phyloP scores from a whole-genome alignment of 1,140 invertebrate genomes.

The Eurytemora carolleeae region DNA sequence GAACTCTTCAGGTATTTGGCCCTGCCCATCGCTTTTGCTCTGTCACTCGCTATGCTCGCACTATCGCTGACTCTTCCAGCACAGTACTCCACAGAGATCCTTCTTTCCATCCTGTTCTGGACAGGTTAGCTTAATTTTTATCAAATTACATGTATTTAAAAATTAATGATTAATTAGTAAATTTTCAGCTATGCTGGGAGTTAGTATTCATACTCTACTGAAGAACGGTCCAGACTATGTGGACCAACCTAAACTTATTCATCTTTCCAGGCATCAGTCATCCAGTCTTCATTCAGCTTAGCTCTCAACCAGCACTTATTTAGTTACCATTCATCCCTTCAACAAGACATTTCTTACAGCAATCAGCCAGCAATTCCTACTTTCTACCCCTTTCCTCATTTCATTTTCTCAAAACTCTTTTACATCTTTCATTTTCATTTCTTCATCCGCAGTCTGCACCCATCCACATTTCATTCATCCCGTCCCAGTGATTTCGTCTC shows the following conservation, averaged over 20 bases:
- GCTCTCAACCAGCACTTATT: no score
- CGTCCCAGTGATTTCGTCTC: no score
- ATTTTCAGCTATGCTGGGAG: not conserved
- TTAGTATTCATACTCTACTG: not conserved
- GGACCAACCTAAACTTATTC: not conserved
- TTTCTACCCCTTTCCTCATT: not conserved
- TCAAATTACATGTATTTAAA: not conserved
- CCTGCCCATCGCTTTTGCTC: not conserved
- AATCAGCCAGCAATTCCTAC: no score
- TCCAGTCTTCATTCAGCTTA: not conserved
- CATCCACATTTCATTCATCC: no score
- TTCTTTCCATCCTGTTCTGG: not conserved
- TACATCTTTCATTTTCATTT: not conserved
- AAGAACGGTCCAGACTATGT: not conserved
- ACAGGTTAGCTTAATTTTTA: not conserved
- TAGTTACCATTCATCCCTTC: no score
- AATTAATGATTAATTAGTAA: not conserved
- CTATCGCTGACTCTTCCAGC: not conserved
- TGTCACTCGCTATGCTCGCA: not conserved
- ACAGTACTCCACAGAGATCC: not conserved
- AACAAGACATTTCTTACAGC: no score
- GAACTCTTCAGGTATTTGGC: not conserved
- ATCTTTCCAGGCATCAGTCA: not conserved
- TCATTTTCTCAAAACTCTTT: not conserved
- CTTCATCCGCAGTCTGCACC: no score